These are phyloP conservation scores for Spea multiplicata DNA, from an alignment of 2,113 vertebrate genomes.

Conservation along the genomic window DNA sequence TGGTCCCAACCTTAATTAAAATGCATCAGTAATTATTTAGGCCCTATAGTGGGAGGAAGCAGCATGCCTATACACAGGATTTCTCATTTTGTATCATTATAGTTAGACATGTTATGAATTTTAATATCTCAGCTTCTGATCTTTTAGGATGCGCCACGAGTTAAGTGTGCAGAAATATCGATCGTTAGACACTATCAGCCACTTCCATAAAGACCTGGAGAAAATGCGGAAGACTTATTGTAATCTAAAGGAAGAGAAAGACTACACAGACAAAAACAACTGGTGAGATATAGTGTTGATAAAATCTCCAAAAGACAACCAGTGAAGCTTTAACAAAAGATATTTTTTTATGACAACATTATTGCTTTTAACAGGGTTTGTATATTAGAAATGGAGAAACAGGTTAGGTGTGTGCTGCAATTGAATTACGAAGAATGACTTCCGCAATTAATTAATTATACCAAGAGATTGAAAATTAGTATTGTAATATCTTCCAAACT, in stretches of 20 bases:
- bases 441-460: too few relatives aligned
- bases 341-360: neutral
- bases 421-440: too few relatives aligned
- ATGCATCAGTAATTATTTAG: too few relatives aligned
- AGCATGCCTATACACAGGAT: too few relatives aligned
- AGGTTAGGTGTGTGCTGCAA: too few relatives aligned
- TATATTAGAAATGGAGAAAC: neutral
- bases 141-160: constrained; percentile 63
- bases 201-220: constrained; percentile 58
- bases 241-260: neutral
- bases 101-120: neutral
- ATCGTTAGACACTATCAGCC: constrained; percentile 46
- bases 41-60: too few relatives aligned
- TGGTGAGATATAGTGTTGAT: constrained; percentile 29
- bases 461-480: too few relatives aligned
- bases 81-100: neutral
- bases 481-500: too few relatives aligned
- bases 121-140: neutral
- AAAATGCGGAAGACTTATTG: constrained; percentile 53
- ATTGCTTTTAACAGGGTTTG: neutral
- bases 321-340: too few relatives aligned
- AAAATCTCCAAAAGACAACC: too few relatives aligned
- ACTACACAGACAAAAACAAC: constrained; percentile 27
- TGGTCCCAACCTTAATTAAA: too few relatives aligned
- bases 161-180: constrained; percentile 55